A percentile compares a stretch with the other conserved stretches of the same genome.
phyloP scores from a whole-genome alignment of 1,140 invertebrate genomes.

The Drosophila subpulchrella region DNA sequence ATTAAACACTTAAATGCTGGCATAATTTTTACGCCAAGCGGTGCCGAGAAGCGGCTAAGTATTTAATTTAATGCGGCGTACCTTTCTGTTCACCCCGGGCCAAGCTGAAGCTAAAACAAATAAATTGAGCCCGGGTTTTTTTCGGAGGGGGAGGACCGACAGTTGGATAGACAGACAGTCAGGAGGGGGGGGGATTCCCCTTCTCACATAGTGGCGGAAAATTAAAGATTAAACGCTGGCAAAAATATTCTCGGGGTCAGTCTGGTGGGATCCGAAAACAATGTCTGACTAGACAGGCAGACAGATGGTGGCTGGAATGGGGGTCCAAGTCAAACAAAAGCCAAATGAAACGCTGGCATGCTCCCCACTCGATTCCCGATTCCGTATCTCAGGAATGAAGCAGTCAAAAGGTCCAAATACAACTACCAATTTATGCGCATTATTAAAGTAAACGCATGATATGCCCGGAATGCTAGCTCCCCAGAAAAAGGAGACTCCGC shows the following conservation, averaged over 20 bases:
- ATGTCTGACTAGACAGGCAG: slow-evolving; percentile 65
- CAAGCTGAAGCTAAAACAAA: slow-evolving; percentile 64
- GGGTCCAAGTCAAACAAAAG: slow-evolving; percentile 70
- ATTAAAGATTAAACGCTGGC: slow-evolving; percentile 79
- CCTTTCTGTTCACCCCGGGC: slow-evolving; percentile 18
- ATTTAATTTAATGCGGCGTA: slow-evolving; percentile 74
- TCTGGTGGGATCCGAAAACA: slow-evolving; percentile 49
- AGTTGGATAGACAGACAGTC: slow-evolving; percentile 69
- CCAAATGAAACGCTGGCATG: slow-evolving; percentile 74
- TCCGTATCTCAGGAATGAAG: slow-evolving; percentile 55
- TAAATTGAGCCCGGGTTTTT: slow-evolving; percentile 52
- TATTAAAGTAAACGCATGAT: slow-evolving; percentile 77
- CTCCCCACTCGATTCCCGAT: slow-evolving; percentile 19
- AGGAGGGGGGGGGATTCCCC: not conserved
- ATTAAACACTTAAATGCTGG: slow-evolving; percentile 79
- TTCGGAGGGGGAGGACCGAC: slow-evolving; percentile 22
- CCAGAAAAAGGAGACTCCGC: slow-evolving; percentile 8
- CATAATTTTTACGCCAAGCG: slow-evolving; percentile 70
- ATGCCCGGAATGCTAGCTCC: slow-evolving; percentile 52
- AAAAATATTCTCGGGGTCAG: slow-evolving; percentile 71
- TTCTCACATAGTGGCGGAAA: slow-evolving; percentile 58
- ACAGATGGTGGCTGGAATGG: slow-evolving; percentile 13
- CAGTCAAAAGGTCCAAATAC: slow-evolving; percentile 70
- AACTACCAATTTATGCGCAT: slow-evolving; percentile 76
- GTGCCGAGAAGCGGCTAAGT: slow-evolving; percentile 48